These are phyloP conservation scores for Amphiprion percula DNA, from an alignment of 2,113 vertebrate genomes.

Conservation along the genomic window DNA sequence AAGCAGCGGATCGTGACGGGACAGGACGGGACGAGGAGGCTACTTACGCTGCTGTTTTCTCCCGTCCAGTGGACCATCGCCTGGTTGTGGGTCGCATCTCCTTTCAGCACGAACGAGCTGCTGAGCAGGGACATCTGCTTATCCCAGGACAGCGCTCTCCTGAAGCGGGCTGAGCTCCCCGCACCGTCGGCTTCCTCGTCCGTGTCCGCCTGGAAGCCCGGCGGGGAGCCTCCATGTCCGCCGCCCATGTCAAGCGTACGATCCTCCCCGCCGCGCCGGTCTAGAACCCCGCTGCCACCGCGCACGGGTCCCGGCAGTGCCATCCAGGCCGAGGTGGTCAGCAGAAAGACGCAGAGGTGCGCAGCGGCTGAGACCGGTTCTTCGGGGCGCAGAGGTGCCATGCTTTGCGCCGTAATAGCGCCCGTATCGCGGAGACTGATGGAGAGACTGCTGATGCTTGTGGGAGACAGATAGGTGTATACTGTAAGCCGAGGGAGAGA, in stretches of 20 bases:
- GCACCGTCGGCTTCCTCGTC: conserved; percentile 46
- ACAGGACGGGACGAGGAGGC: conserved; percentile 18
- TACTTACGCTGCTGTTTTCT: conserved; percentile 98
- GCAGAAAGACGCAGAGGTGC: conserved; percentile 73
- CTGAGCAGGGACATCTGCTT: conserved; percentile 90
- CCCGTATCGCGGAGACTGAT: conserved; percentile 76
- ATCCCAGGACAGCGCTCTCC: conserved; percentile 85
- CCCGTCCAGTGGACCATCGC: conserved; percentile 99
- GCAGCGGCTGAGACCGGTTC: conserved; percentile 62
- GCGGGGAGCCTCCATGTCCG: conserved; percentile 55
- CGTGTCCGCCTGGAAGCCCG: conserved; percentile 44
- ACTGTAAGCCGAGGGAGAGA: conserved; percentile 76
- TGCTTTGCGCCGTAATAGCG: conserved; percentile 85
- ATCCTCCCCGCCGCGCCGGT: conserved; percentile 69
- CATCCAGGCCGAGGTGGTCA: conserved; percentile 76
- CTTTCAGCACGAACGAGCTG: conserved; percentile 97
- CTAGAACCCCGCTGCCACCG: conserved; percentile 74
- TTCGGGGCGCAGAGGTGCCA: conserved; percentile 73
- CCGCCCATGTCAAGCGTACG: conserved; percentile 59
- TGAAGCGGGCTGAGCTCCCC: conserved; percentile 74
- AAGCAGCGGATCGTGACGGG: conserved; percentile 34
- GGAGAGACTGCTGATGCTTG: conserved; percentile 80
- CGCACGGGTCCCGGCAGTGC: conserved; percentile 75
- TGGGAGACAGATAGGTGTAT: conserved; percentile 80
- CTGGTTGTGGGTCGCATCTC: conserved; percentile 98